Percentiles rank a stretch among this genome's conserved stretches.
phyloP scores from a whole-genome alignment of 2,797 vertebrate genomes.

The Cuculus canorus region DNA sequence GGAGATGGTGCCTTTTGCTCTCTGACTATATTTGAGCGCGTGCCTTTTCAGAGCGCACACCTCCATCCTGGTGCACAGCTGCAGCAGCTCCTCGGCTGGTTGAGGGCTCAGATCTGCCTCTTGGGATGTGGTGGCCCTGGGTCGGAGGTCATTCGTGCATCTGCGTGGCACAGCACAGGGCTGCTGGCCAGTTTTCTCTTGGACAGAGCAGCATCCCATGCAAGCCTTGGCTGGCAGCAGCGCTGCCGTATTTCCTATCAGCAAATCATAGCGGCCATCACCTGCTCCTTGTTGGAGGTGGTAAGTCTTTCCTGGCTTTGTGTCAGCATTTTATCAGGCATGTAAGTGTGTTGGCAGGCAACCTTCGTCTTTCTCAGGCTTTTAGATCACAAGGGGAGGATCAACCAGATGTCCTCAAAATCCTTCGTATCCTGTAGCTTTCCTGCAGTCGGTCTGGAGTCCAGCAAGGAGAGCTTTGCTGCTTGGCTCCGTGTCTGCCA shows the following conservation, averaged over 20 bases:
- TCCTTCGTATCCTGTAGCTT: background rate
- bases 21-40: rapidly evolving
- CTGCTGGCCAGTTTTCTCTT: rapidly evolving
- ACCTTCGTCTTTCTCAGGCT: background rate
- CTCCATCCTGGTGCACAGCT: rapidly evolving
- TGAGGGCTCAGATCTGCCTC: background rate
- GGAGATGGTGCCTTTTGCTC: background rate
- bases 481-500: rapidly evolving
- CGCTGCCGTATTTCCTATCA: background rate
- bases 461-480: background rate
- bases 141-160: background rate
- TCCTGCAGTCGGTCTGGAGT: background rate
- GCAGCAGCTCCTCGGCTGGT: background rate
- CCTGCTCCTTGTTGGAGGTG: background rate
- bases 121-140: background rate
- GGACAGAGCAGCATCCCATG: rapidly evolving
- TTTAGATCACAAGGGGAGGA: background rate
- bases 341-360: background rate
- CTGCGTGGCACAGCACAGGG: too few species aligned
- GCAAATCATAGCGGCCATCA: background rate
- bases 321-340: background rate
- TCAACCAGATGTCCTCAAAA: slow-evolving; percentile 1
- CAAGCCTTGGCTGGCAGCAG: background rate
- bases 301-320: background rate
- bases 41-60: rapidly evolving